These are phyloP conservation scores for Pampus argenteus DNA, from an alignment of 2,797 vertebrate species.

Conservation along the genomic window DNA sequence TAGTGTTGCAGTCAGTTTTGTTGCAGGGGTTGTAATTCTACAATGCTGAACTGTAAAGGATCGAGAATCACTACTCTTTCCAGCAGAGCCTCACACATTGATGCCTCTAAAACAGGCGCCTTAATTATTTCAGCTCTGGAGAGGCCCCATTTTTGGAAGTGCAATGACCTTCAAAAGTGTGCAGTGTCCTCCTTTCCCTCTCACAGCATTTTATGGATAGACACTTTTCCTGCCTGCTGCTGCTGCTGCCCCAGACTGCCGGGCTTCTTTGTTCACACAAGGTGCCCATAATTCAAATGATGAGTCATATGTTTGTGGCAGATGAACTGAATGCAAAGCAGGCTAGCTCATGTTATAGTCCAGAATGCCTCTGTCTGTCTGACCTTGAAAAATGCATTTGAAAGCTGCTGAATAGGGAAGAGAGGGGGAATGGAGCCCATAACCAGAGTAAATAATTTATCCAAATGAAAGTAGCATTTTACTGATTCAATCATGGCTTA, in stretches of 20 bases:
- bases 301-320: slow-evolving; percentile 69
- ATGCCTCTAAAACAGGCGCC: slow-evolving; percentile 74
- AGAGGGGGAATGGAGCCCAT: not conserved
- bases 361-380: slow-evolving; percentile 40
- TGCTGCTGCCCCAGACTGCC: slow-evolving; percentile 22
- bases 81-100: slow-evolving; percentile 61
- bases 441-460: slow-evolving; percentile 3
- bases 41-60: slow-evolving; percentile 19
- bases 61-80: slow-evolving; percentile 41
- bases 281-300: slow-evolving; percentile 75
- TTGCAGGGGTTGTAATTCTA: slow-evolving; percentile 17
- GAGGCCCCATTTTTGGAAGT: slow-evolving; percentile 80
- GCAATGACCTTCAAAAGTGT: slow-evolving; percentile 80
- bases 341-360: slow-evolving; percentile 44
- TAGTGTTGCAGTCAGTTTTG: not conserved
- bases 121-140: slow-evolving; percentile 79
- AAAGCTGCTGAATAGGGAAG: slow-evolving; percentile 30
- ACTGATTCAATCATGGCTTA: not conserved
- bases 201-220: slow-evolving; percentile 40
- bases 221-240: slow-evolving; percentile 33
- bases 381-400: slow-evolving; percentile 59
- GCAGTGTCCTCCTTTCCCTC: slow-evolving; percentile 69
- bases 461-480: not conserved
- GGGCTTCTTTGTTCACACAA: slow-evolving; percentile 42
- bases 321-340: slow-evolving; percentile 77